Evolutionary conservation across 2,113 vertebrate species (phyloP), one percentile per base, ranked within the genome.

Genomic region (Dunckerocampus dactyliophorus): DNA sequence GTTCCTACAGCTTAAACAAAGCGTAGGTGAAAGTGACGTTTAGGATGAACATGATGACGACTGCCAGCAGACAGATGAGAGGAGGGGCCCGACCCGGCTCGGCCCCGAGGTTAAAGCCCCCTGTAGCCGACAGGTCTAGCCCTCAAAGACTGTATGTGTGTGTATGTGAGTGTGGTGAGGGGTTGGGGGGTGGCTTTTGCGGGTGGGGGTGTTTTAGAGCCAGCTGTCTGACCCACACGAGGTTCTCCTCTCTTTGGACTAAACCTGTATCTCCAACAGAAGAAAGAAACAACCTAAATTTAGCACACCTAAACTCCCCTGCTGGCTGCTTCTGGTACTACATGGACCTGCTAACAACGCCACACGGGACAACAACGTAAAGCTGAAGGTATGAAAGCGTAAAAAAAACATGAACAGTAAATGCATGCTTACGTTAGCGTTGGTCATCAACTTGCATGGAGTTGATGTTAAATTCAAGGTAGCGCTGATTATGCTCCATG

Each of bases 81-180:
- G 67, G 46, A 0, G n/a, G 67, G 55, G 4, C 28, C 24, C 49
- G 10, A 15, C 9, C 47, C n/a, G n/a, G 5, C 51, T 46, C 59
- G 31, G 67, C 48, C 67, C 70, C 2, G 62, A 64, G 67, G 72
- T 77, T 71, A 79, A 77, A 74, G 59, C 72, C 69, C 66, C 59
- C 65, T 75, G 83, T 56, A 82, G 83, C 52, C 72, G 9, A 57
- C 47, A 62, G 81, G 81, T 84, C 85, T 87, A 70, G 69, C 67
- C 56, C 51, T 69, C 62, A 56, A 42, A 42, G 54, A 42, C 34
- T 19, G 12, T 15, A 28, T 19, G n/a, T 56, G 34, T 42, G 53
- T 39, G 19, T 20, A 7, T 20, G 50, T 16, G 50, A 6, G 49
- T 24, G 49, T 51, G 49, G 39, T 28, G 31, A 28, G 47, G n/a